A percentile compares a stretch with the other conserved stretches of the same genome.
phyloP scores from a whole-genome alignment of 92 coral and sea anemone genomes.

The Umimayanthus kanabou region DNA sequence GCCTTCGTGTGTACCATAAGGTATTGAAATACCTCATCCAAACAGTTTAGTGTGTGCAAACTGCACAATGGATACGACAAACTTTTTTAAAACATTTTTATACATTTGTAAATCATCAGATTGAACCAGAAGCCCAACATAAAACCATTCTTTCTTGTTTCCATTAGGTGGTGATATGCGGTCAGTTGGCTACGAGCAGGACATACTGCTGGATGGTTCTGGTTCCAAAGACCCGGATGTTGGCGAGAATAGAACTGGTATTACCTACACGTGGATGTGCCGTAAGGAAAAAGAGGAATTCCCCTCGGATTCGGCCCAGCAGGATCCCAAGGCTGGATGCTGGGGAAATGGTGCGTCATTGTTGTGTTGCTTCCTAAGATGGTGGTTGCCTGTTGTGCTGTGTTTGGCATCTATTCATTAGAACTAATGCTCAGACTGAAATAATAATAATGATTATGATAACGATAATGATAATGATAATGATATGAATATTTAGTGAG shows the following conservation, averaged over 20 bases:
- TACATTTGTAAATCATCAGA: not conserved
- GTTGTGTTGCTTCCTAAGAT: not conserved
- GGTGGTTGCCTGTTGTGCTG: too few relatives aligned
- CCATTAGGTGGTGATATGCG: slow-evolving; percentile 74
- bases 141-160: not conserved
- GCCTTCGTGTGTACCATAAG: too few relatives aligned
- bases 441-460: too few relatives aligned
- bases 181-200: slow-evolving; percentile 76
- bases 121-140: not conserved
- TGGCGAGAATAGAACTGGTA: slow-evolving; percentile 63
- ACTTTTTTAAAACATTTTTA: too few relatives aligned
- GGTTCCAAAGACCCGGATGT: slow-evolving; percentile 85
- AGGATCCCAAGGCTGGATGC: slow-evolving; percentile 70
- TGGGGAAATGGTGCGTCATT: slow-evolving; percentile 66
- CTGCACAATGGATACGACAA: too few relatives aligned
- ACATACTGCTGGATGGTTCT: slow-evolving; percentile 75
- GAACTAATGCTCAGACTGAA: too few relatives aligned
- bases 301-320: slow-evolving; percentile 48
- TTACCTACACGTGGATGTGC: slow-evolving; percentile 81
- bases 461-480: too few relatives aligned
- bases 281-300: slow-evolving; percentile 62
- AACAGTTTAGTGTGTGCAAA: too few relatives aligned
- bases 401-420: not conserved
- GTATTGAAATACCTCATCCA: too few relatives aligned
- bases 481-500: too few relatives aligned